Conservation (phyloP, 2,113 vertebrate species). For the Glareola pratincola region DNA sequence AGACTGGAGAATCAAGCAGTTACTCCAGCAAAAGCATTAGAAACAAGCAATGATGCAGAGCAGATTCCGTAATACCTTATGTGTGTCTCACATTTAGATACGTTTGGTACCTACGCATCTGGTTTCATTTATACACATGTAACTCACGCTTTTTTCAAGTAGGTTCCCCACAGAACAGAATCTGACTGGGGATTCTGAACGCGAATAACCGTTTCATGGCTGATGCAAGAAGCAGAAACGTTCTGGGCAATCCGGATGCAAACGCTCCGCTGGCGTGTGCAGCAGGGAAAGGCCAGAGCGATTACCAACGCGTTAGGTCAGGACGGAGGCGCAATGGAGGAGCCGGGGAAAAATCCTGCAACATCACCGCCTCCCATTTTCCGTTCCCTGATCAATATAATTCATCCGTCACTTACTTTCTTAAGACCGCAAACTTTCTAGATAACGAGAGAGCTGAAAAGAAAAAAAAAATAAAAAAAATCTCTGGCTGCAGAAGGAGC, state of each 20-base stretch:
- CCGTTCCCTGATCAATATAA: slow-evolving; percentile 30
- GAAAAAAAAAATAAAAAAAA: background rate
- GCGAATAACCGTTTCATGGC: background rate
- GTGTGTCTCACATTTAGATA: background rate
- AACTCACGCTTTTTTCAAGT: background rate
- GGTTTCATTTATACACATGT: background rate
- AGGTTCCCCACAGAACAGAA: background rate
- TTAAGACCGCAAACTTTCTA: slow-evolving; percentile 32
- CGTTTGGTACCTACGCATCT: background rate
- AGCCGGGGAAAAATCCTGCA: background rate
- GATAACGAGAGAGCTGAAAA: background rate
- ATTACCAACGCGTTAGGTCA: background rate
- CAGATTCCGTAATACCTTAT: background rate
- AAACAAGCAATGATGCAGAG: background rate
- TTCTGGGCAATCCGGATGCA: background rate
- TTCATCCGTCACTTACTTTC: slow-evolving; percentile 55
- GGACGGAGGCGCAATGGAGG: background rate
- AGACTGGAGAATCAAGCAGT: background rate
- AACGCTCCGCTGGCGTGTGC: background rate
- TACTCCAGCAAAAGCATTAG: background rate
- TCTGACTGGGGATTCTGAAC: background rate
- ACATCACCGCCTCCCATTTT: background rate
- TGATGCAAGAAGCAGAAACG: background rate
- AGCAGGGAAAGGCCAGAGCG: background rate
- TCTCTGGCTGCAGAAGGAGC: slow-evolving; percentile 5